Percentiles rank a stretch among this genome's conserved stretches.
These are phyloP conservation scores for Remorina albescens DNA, from an alignment of 2,797 vertebrate species.

Conservation along the genomic window DNA sequence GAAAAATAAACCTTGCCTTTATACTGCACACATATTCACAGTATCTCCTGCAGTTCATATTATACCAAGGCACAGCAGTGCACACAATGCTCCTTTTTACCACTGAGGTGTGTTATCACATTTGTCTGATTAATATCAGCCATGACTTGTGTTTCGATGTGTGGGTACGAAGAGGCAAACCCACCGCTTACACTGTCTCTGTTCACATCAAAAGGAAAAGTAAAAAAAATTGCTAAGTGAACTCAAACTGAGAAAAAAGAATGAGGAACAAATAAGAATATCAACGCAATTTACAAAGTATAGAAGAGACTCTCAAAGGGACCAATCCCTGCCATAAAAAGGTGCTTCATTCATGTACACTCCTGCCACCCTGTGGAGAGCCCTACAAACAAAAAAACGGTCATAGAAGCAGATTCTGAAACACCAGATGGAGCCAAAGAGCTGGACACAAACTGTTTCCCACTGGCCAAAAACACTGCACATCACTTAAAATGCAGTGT, in stretches of 20 bases:
- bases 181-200: not conserved
- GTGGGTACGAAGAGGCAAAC: not conserved
- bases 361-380: conserved; percentile 39
- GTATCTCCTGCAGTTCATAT: not conserved
- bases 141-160: conserved; percentile 11
- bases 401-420: fast-evolving
- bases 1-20: conserved; percentile 14
- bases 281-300: too few relatives aligned
- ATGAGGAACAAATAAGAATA: not conserved
- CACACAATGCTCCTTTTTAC: conserved; percentile 12
- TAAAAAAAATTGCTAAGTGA: not conserved
- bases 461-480: not conserved
- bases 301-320: not conserved
- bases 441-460: not conserved
- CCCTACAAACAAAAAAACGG: fast-evolving
- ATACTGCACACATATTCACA: conserved; percentile 1
- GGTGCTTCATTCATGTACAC: conserved; percentile 16
- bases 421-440: conserved; percentile 59
- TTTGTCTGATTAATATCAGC: conserved; percentile 28
- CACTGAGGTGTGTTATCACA: not conserved
- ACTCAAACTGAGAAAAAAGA: not conserved
- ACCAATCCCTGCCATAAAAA: not conserved
- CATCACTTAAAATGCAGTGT: conserved; percentile 3
- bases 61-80: not conserved
- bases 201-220: not conserved